phyloP scores from a whole-genome alignment of 1,140 invertebrate species.

The Atta colombica region DNA sequence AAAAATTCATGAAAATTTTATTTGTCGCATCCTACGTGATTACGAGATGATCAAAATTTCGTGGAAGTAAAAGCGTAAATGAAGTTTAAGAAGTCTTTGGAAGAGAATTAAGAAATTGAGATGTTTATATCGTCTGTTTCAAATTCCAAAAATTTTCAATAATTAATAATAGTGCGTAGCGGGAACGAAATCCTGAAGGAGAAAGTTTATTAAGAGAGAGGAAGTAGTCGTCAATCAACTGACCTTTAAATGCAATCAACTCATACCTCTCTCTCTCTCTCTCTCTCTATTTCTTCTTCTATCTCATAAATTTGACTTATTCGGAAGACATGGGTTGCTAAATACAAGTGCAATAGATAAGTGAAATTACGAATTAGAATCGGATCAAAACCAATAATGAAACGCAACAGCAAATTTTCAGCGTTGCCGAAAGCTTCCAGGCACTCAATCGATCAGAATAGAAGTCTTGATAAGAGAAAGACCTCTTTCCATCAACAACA shows the following conservation, averaged over 20 bases:
- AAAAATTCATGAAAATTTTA: background rate
- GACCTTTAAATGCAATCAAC: slow-evolving; percentile 38
- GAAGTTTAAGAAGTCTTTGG: background rate
- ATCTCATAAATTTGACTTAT: slow-evolving; percentile 1
- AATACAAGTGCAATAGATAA: background rate
- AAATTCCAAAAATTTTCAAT: background rate
- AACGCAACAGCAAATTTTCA: background rate
- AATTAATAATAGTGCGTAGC: background rate
- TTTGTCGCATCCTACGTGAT: background rate
- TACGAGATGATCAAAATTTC: background rate
- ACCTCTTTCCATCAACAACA: background rate
- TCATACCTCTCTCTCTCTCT: background rate
- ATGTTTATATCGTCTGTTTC: background rate
- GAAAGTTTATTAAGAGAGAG: slow-evolving; percentile 35
- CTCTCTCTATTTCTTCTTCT: background rate
- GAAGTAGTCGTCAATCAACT: slow-evolving; percentile 52
- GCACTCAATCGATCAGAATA: background rate
- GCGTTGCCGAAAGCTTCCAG: background rate
- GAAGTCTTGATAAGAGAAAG: background rate
- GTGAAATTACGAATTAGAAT: background rate
- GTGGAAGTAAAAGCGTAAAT: background rate
- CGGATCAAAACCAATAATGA: background rate
- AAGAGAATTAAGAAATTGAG: background rate
- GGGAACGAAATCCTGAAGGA: slow-evolving; percentile 8
- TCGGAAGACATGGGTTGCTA: background rate